Conservation (phyloP, 1,140 invertebrate species). For the Drosophila dunni region DNA sequence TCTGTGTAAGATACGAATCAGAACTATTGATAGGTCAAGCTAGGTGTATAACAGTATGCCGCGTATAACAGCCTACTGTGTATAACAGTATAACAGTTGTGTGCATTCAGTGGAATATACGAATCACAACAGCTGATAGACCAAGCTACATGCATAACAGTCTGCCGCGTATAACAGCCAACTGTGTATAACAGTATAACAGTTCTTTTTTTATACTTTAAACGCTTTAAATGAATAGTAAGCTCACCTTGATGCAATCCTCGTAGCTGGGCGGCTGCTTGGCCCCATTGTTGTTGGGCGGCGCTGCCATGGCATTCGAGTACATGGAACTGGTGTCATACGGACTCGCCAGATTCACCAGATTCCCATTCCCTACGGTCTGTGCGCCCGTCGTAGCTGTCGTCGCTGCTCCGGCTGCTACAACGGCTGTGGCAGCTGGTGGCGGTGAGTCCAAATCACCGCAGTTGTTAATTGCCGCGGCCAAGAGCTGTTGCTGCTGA, state of each 20-base stretch:
- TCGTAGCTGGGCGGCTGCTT: slow-evolving; percentile 94
- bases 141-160: background rate
- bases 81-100: too few species aligned
- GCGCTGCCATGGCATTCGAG: slow-evolving; percentile 90
- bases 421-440: slow-evolving; percentile 2
- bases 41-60: background rate
- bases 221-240: too few species aligned
- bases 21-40: too few species aligned
- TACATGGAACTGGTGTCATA: slow-evolving; percentile 92
- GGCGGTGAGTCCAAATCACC: slow-evolving; percentile 36
- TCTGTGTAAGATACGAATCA: too few species aligned
- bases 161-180: background rate
- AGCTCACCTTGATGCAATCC: slow-evolving; percentile 91
- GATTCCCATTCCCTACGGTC: slow-evolving; percentile 85
- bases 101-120: too few species aligned
- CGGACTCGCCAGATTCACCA: slow-evolving; percentile 88
- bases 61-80: too few species aligned
- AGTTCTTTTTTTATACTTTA: background rate
- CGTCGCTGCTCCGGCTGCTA: too few species aligned
- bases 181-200: too few species aligned
- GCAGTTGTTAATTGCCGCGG: slow-evolving; percentile 23
- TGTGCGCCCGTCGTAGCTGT: too few species aligned
- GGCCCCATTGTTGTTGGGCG: slow-evolving; percentile 85
- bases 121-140: too few species aligned
- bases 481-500: slow-evolving; percentile 46